Evolutionary conservation across 1,140 invertebrate species (phyloP), one percentile per base, ranked within the genome.

Genomic region (Stenopsyche tienmushanensis): DNA sequence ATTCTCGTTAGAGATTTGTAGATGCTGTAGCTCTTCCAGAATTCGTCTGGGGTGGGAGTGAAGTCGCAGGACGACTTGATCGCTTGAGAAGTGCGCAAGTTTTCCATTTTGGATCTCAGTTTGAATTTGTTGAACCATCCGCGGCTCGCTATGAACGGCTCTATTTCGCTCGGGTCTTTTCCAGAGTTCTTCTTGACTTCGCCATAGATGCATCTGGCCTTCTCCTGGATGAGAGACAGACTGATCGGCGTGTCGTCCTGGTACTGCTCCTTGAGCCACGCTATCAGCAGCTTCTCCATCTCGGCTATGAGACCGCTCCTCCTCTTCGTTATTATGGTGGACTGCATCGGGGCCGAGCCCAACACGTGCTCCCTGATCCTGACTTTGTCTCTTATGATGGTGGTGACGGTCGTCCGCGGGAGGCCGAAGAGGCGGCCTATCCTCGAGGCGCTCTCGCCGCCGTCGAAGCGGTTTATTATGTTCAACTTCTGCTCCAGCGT

Each of bases 91-190:
- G n/a, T n/a, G n/a, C n/a, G n/a, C n/a, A n/a, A n/a, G n/a, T n/a
- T n/a, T n/a, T n/a, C n/a, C n/a, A n/a, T n/a, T n/a, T 49, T 49
- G 10, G 45, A 20, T 17, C 45, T 49, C 17, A 21, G 9, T 17
- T 49, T 49, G 45, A 49, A 49, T 21, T 21, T 49, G 17, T 20
- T 3, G 10, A 17, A 49, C 45, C 45, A 49, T 15, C 45, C 45
- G 9, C 23, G 18, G 10, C 17, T 20, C 3, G 45, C 45, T 1
- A 21, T 49, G 15, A 49, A 49, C 2, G 45, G n/a, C 23, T 49
- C 45, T 1, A 2, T 15, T 9, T 17, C 23, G 1, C 17, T 21
- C 3, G 3, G 13, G 10, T 20, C 13, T 5, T 49, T 21, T 3
- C 45, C 45, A 9, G 17, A 20, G 2, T 49, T 21, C 45, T 9